phyloP scores from a whole-genome alignment of 2,113 vertebrate genomes.

The Apeltes quadracus region DNA sequence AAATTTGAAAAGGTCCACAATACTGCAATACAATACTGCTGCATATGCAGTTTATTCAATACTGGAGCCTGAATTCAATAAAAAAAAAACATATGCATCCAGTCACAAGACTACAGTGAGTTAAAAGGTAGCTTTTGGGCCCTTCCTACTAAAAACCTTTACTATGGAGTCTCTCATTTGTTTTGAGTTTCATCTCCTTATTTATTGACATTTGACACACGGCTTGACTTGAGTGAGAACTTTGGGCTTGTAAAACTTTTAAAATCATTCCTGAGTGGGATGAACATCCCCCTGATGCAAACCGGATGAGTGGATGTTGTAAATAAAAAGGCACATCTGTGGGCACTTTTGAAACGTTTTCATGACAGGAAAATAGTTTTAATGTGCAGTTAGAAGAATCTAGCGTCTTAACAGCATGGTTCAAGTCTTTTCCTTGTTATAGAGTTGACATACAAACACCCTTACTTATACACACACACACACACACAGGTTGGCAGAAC shows the following conservation, averaged over 20 bases:
- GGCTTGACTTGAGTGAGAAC: neutral
- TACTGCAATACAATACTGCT: constrained; percentile 16
- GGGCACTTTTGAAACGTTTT: constrained; percentile 8
- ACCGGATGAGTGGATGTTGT: constrained; percentile 4
- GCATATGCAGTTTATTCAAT: constrained; percentile 7
- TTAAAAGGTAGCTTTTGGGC: constrained; percentile 3
- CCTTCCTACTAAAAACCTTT: neutral
- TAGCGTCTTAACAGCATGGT: constrained; percentile 8
- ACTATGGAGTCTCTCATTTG: neutral
- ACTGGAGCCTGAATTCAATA: constrained; percentile 1
- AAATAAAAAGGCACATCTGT: constrained; percentile 3
- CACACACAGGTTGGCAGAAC: constrained; percentile 35
- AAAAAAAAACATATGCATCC: constrained; percentile 25
- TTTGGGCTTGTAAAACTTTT: constrained; percentile 13
- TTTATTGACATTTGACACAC: neutral
- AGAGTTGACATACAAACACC: constrained; percentile 18
- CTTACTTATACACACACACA: neutral
- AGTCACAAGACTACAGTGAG: constrained; percentile 8
- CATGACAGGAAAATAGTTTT: constrained; percentile 44
- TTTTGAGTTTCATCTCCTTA: neutral
- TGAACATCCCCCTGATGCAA: constrained; percentile 30
- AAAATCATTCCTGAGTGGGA: constrained; percentile 5
- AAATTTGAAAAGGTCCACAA: constrained; percentile 34
- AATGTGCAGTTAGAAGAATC: constrained; percentile 35
- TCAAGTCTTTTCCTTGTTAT: constrained; percentile 24